Evolutionary conservation across 2,797 vertebrate species (phyloP).

Genomic region (Sebastes hubbsi): DNA sequence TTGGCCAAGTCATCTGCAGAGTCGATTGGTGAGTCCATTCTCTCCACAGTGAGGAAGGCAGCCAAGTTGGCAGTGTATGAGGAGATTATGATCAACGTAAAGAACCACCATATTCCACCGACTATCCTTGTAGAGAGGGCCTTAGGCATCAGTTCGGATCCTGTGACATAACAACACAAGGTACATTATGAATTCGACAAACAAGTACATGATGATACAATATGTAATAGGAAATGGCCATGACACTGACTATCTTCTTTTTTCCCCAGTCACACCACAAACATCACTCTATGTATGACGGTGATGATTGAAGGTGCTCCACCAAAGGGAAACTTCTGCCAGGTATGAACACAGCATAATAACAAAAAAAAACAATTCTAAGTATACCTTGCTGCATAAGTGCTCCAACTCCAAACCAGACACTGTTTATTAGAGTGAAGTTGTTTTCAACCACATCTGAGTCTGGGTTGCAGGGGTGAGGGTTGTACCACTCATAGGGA

Average conservation of each 20-base stretch:
- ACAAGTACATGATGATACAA: background rate
- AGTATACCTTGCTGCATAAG: constrained; percentile 98
- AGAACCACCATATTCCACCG: constrained; percentile 99
- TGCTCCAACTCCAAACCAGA: constrained; percentile 98
- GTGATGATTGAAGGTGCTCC: background rate
- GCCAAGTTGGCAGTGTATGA: constrained; percentile 98
- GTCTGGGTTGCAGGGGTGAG: constrained; percentile 97
- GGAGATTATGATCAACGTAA: constrained; percentile 98
- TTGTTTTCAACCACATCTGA: constrained; percentile 98
- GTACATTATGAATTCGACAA: background rate
- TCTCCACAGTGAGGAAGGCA: constrained; percentile 96
- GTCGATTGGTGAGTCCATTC: constrained; percentile 98
- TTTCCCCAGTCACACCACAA: background rate
- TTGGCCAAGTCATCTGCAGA: constrained; percentile 97
- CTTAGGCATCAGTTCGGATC: constrained; percentile 98
- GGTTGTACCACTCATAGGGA: constrained; percentile 99
- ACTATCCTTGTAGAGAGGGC: constrained; percentile 98
- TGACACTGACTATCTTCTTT: background rate
- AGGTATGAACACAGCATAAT: background rate
- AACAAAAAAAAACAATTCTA: background rate
- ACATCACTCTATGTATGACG: background rate
- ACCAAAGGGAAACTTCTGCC: background rate
- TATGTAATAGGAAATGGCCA: background rate
- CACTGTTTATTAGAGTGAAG: constrained; percentile 97
- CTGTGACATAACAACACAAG: constrained; percentile 71